Evolutionary conservation across 2,888 invertebrate species (phyloP).

Genomic region (Aricia artaxerxes): DNA sequence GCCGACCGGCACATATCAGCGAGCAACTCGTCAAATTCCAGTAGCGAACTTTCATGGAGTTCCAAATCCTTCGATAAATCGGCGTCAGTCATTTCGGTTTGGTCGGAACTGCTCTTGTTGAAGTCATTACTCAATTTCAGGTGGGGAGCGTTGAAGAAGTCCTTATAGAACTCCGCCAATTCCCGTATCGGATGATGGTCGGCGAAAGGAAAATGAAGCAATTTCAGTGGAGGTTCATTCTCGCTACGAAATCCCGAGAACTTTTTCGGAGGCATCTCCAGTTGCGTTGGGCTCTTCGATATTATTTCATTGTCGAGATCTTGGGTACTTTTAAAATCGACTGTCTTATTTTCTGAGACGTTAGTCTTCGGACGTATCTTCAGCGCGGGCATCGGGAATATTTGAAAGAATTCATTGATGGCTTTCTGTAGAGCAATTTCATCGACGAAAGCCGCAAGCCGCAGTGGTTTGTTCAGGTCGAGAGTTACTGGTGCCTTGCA

Average conservation of each 20-base stretch:
- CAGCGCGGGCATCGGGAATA: constrained; percentile 63
- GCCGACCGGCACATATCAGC: constrained; percentile 85
- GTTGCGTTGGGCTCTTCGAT: constrained; percentile 66
- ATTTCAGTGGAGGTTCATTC: constrained; percentile 84
- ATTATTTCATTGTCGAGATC: constrained; percentile 55
- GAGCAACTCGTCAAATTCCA: constrained; percentile 88
- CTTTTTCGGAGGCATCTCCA: constrained; percentile 70
- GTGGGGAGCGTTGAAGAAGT: constrained; percentile 86
- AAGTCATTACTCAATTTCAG: constrained; percentile 60
- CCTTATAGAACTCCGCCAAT: constrained; percentile 88
- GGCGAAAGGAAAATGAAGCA: constrained; percentile 89
- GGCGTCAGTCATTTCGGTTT: constrained; percentile 61
- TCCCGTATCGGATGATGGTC: constrained; percentile 86
- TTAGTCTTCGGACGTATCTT: constrained; percentile 66
- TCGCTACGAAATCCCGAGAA: constrained; percentile 68
- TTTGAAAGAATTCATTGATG: constrained; percentile 63
- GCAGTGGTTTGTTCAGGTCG: constrained; percentile 86
- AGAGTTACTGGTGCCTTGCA: constrained; percentile 59
- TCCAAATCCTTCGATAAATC: constrained; percentile 86
- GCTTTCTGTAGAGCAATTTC: constrained; percentile 59
- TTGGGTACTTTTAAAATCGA: constrained; percentile 63
- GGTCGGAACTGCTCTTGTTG: constrained; percentile 46
- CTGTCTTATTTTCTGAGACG: constrained; percentile 46
- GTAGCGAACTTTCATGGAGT: constrained; percentile 86
- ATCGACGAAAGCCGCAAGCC: constrained; percentile 89